A percentile compares a stretch with the other conserved stretches of the same genome.
phyloP scores from a whole-genome alignment of 2,888 invertebrate species.

The Eugnorisma glareosa region DNA sequence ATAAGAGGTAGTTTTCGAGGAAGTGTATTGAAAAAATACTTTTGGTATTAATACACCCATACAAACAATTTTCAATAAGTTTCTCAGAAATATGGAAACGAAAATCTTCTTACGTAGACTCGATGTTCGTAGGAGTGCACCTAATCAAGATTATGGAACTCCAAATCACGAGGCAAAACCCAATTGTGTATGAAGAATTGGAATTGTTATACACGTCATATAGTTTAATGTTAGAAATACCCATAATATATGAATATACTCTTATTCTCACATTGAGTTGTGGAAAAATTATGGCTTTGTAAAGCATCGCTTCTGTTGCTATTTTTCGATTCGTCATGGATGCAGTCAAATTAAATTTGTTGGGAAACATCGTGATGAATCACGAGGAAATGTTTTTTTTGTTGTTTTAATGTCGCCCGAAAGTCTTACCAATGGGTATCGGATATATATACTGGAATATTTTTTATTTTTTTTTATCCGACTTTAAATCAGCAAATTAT shows the following conservation, averaged over 20 bases:
- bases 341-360: too few relatives aligned
- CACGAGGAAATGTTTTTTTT: too few relatives aligned
- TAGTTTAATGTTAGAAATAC: background rate
- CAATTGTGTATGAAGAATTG: background rate
- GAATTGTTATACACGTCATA: background rate
- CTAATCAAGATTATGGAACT: background rate
- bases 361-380: too few relatives aligned
- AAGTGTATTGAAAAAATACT: too few relatives aligned
- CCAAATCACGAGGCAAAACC: background rate
- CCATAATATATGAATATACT: background rate
- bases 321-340: too few relatives aligned
- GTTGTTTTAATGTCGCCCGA: too few relatives aligned
- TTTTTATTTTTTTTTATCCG: too few relatives aligned
- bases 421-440: too few relatives aligned
- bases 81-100: conserved; percentile 6
- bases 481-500: too few relatives aligned
- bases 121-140: background rate
- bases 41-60: background rate
- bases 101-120: background rate
- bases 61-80: background rate
- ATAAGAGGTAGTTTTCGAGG: too few relatives aligned
- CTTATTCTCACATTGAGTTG: background rate
- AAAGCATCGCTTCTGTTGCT: too few relatives aligned
- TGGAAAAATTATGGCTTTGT: background rate
- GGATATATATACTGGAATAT: too few relatives aligned